Percentiles rank a stretch among this genome's conserved stretches.
Conservation (phyloP, 2,888 invertebrate species). For the Chirona hameri region DNA sequence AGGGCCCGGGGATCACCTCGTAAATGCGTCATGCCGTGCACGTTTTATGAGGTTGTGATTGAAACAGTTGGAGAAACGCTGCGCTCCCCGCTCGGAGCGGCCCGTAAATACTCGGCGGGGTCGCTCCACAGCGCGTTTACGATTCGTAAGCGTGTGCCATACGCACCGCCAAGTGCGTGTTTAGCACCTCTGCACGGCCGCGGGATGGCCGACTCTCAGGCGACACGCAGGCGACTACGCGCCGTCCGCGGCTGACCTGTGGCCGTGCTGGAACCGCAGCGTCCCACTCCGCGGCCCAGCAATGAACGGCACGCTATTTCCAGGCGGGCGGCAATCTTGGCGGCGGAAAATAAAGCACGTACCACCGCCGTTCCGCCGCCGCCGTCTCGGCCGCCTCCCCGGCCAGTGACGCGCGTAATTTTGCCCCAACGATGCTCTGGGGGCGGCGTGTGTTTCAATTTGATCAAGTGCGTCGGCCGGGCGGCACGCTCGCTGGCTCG, state of each 20-base stretch:
- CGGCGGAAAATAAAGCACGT: neutral
- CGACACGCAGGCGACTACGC: neutral
- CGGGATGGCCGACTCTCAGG: neutral
- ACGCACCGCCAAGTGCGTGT: neutral
- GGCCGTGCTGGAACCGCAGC: neutral
- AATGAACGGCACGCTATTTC: too few species aligned
- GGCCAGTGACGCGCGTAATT: neutral
- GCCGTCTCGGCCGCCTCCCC: neutral
- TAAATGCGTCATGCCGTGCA: conserved; percentile 3
- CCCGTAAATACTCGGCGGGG: neutral
- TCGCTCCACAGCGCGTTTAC: neutral
- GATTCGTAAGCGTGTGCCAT: neutral
- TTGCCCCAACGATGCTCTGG: neutral
- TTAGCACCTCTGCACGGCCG: neutral
- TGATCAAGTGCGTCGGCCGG: neutral
- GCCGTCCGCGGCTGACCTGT: too few species aligned
- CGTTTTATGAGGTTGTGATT: conserved; percentile 22
- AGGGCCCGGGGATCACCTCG: neutral
- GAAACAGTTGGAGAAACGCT: conserved; percentile 22
- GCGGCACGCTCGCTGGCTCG: neutral
- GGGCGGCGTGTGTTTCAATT: conserved; percentile 22
- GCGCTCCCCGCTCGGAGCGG: neutral
- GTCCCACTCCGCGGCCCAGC: neutral
- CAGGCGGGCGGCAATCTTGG: neutral
- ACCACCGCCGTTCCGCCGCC: neutral